Percentiles rank a stretch among this genome's conserved stretches.
Conservation (phyloP, 2,113 vertebrate species). For the Climacteris rufus region DNA sequence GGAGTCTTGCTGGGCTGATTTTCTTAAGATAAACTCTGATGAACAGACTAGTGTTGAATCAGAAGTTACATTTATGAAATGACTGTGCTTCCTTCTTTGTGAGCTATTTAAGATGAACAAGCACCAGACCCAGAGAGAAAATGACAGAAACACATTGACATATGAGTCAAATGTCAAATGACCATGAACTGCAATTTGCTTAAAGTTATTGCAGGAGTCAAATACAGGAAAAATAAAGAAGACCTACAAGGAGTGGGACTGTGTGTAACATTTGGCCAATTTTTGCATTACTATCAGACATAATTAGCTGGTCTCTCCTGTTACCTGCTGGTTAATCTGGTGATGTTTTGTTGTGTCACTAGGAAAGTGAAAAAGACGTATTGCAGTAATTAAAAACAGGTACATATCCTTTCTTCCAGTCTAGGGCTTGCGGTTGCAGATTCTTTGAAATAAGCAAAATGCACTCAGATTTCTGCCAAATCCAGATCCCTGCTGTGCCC, state of each 20-base stretch:
- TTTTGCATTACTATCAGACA: not conserved
- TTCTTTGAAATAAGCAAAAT: not conserved
- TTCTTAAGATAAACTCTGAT: not conserved
- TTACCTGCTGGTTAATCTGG: not conserved
- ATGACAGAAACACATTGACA: not conserved
- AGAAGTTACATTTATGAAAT: not conserved
- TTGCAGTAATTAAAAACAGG: conserved; percentile 10
- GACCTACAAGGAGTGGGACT: not conserved
- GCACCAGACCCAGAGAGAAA: not conserved
- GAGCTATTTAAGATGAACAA: not conserved
- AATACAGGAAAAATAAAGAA: not conserved
- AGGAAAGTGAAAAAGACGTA: not conserved
- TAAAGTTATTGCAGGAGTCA: not conserved
- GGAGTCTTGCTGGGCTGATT: not conserved
- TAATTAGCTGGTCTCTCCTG: not conserved
- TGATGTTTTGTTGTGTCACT: not conserved
- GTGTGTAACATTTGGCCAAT: not conserved
- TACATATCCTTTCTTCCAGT: not conserved
- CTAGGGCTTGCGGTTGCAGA: not conserved
- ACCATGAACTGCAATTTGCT: not conserved
- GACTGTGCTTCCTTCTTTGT: not conserved
- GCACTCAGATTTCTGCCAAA: not conserved
- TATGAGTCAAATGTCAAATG: not conserved
- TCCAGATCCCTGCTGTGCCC: not conserved
- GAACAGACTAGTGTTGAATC: not conserved